phyloP scores from a whole-genome alignment of 2,888 invertebrate genomes.

The Sinopyrophorus schimmeli region DNA sequence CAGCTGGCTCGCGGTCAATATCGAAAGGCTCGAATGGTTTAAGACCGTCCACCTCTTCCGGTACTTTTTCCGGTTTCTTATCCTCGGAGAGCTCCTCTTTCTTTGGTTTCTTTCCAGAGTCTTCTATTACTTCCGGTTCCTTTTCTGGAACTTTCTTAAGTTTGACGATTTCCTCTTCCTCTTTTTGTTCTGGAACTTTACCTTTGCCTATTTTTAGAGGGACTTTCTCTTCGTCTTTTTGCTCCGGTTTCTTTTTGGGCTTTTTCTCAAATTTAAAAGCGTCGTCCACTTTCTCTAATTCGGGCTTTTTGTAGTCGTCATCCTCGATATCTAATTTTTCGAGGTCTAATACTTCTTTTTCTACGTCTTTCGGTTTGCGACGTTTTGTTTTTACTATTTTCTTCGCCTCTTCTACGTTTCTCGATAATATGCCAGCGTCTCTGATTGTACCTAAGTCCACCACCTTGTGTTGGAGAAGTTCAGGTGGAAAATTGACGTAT shows the following conservation, averaged over 20 bases:
- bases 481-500: conserved; percentile 56
- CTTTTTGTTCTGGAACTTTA: conserved; percentile 48
- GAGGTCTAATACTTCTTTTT: conserved; percentile 50
- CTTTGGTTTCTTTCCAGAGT: conserved; percentile 45
- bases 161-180: conserved; percentile 44
- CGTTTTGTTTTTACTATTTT: conserved; percentile 48
- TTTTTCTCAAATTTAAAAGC: conserved; percentile 42
- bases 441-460: conserved; percentile 46
- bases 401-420: conserved; percentile 57
- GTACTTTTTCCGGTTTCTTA: conserved; percentile 1
- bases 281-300: conserved; percentile 46
- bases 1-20: conserved; percentile 49
- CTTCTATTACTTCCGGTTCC: conserved; percentile 43
- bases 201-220: conserved; percentile 56
- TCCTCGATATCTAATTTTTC: conserved; percentile 56
- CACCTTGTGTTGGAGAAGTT: conserved; percentile 48
- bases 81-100: conserved; percentile 35
- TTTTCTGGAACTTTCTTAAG: conserved; percentile 53
- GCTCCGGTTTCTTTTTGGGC: conserved; percentile 28
- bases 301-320: conserved; percentile 50
- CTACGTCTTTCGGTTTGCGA: conserved; percentile 45
- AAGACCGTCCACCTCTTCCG: conserved; percentile 46
- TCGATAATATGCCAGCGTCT: conserved; percentile 55
- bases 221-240: conserved; percentile 42
- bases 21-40: conserved; percentile 51